phyloP scores from a whole-genome alignment of 2,113 vertebrate genomes.

The Siniperca knerii region DNA sequence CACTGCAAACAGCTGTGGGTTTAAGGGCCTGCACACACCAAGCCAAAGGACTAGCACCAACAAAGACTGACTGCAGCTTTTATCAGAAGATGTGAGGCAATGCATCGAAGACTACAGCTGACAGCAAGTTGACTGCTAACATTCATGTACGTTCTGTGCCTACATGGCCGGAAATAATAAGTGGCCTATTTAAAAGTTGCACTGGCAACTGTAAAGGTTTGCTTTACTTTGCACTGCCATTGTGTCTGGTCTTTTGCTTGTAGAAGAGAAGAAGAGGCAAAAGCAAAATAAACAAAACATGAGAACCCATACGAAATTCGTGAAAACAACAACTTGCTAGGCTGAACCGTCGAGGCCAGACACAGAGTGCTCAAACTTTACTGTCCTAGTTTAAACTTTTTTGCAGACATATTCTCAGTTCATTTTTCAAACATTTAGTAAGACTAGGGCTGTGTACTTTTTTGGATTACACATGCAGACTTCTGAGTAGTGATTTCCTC shows the following conservation, averaged over 20 bases:
- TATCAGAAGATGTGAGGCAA: conserved; percentile 22
- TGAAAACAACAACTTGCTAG: not conserved
- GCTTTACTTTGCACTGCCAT: not conserved
- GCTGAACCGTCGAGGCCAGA: not conserved
- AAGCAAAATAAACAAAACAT: not conserved
- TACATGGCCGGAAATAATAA: conserved; percentile 13
- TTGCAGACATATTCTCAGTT: not conserved
- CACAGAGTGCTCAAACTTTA: not conserved
- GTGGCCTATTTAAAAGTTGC: conserved; percentile 4
- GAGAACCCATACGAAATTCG: not conserved
- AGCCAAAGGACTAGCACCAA: conserved; percentile 19
- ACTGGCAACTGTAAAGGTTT: not conserved
- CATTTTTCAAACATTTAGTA: not conserved
- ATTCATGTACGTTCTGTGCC: not conserved
- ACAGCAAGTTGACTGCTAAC: conserved; percentile 18
- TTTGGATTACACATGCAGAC: not conserved
- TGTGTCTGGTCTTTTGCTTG: too few relatives aligned
- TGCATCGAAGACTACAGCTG: conserved; percentile 18
- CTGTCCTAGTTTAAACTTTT: not conserved
- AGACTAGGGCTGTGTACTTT: not conserved
- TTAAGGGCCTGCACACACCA: conserved; percentile 27
- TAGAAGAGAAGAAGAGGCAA: not conserved
- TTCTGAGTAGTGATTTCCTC: not conserved
- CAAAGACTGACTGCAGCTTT: conserved; percentile 34
- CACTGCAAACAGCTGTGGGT: conserved; percentile 48